Evolutionary conservation across 1,140 invertebrate species (phyloP).

Genomic region (Anastatus disparis): DNA sequence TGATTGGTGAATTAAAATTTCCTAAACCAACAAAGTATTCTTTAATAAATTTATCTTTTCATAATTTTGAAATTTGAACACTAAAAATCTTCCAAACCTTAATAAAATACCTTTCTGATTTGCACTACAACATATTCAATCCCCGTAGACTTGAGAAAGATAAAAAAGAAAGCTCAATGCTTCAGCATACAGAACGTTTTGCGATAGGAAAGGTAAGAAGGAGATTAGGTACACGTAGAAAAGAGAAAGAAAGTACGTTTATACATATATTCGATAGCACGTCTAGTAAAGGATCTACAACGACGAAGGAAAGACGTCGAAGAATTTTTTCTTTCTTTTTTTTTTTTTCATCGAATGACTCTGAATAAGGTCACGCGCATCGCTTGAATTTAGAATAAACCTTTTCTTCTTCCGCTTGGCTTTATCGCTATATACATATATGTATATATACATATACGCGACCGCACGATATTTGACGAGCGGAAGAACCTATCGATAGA

Average conservation of each 20-base stretch:
- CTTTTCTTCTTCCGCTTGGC: slow-evolving; percentile 29
- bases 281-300: slow-evolving; percentile 11
- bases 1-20: too few species aligned
- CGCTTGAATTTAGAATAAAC: slow-evolving; percentile 39
- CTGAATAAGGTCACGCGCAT: slow-evolving; percentile 29
- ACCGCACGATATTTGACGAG: slow-evolving; percentile 31
- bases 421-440: too few species aligned
- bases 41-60: too few species aligned
- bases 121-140: slow-evolving; percentile 15
- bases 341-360: not conserved
- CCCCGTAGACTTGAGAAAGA: too few species aligned
- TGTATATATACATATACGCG: slow-evolving; percentile 17
- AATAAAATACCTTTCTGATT: slow-evolving; percentile 1
- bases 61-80: too few species aligned
- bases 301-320: slow-evolving; percentile 9
- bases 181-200: too few species aligned
- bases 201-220: not conserved
- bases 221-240: slow-evolving; percentile 25
- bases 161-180: too few species aligned
- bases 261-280: too few species aligned
- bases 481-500: slow-evolving; percentile 34
- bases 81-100: not conserved
- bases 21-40: too few species aligned
- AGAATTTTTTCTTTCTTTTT: too few species aligned
- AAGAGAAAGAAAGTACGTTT: too few species aligned